phyloP scores from a whole-genome alignment of 2,888 invertebrate species.

The Eucriotettix oculatus region DNA sequence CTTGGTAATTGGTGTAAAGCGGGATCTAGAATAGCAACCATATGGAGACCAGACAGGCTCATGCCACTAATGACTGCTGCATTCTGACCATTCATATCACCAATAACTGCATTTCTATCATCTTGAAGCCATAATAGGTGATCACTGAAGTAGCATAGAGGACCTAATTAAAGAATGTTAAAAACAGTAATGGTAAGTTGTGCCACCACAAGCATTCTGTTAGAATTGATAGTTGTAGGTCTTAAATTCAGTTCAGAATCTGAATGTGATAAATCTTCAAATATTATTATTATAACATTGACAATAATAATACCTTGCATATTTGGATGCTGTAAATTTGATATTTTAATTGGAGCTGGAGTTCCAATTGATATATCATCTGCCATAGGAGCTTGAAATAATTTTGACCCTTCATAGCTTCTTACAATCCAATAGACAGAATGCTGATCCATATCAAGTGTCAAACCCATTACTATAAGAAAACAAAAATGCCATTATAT shows the following conservation, averaged over 20 bases:
- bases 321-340: conserved; percentile 32
- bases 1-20: conserved; percentile 43
- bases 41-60: conserved; percentile 44
- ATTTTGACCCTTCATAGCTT: conserved; percentile 56
- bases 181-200: too few relatives aligned
- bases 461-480: conserved; percentile 61
- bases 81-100: conserved; percentile 57
- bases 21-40: conserved; percentile 56
- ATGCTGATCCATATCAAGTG: conserved; percentile 60
- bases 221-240: neutral
- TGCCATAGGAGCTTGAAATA: conserved; percentile 53
- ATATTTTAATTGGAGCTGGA: conserved; percentile 24
- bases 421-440: conserved; percentile 72
- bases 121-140: conserved; percentile 72
- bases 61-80: conserved; percentile 48
- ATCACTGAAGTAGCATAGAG: conserved; percentile 63
- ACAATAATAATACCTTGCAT: conserved; percentile 31
- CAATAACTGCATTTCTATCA: conserved; percentile 52
- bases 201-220: neutral
- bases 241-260: neutral
- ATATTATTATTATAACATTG: neutral
- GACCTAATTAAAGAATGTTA: conserved; percentile 25
- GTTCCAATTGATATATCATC: conserved; percentile 25
- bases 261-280: neutral
- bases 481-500: too few relatives aligned